These are phyloP conservation scores for Linyphia triangularis DNA, from an alignment of 2,888 invertebrate genomes.

Conservation along the genomic window DNA sequence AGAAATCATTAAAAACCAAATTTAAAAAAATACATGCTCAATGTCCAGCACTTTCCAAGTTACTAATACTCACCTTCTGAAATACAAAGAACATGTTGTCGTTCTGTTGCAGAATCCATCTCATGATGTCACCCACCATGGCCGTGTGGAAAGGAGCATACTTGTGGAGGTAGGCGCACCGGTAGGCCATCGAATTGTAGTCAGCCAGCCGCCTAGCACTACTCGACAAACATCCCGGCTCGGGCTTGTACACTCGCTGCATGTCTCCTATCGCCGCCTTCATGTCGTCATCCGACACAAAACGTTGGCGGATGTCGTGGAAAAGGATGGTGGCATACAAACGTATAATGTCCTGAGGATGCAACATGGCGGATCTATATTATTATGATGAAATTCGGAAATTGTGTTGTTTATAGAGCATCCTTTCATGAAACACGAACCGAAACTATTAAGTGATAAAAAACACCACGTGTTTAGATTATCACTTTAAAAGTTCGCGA, in stretches of 20 bases:
- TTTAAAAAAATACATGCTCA: too few relatives aligned
- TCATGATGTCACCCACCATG: constrained; percentile 1
- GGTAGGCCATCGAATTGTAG: constrained; percentile 35
- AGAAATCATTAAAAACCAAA: too few relatives aligned
- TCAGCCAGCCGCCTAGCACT: neutral
- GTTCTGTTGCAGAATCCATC: neutral
- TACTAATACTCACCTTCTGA: too few relatives aligned
- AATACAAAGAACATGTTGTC: neutral
- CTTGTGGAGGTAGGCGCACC: constrained; percentile 62
- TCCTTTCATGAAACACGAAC: too few relatives aligned
- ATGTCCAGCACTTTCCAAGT: too few relatives aligned
- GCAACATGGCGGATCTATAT: too few relatives aligned
- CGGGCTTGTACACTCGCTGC: constrained; percentile 8
- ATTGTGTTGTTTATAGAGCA: too few relatives aligned
- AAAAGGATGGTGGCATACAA: constrained; percentile 23
- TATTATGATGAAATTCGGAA: too few relatives aligned
- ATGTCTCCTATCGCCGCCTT: constrained; percentile 15
- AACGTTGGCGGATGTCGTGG: neutral
- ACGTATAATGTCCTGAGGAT: neutral
- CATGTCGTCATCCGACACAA: neutral
- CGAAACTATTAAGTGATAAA: too few relatives aligned
- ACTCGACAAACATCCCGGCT: neutral
- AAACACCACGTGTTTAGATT: too few relatives aligned
- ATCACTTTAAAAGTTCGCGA: too few relatives aligned
- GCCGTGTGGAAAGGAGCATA: constrained; percentile 51